phyloP scores from a whole-genome alignment of 2,113 vertebrate genomes.

The Puma concolor region DNA sequence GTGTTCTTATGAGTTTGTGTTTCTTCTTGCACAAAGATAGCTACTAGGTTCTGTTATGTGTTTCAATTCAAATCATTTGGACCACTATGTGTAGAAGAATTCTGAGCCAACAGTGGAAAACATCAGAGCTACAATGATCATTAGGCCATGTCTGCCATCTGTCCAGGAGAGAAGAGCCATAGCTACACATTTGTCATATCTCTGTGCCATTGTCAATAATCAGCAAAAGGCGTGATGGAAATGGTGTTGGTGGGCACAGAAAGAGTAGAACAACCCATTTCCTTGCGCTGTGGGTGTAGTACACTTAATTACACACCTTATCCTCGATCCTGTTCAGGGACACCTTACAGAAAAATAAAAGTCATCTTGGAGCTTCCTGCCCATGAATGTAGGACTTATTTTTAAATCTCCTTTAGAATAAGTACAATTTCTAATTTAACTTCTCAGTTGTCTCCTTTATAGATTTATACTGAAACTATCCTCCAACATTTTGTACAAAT shows the following conservation, averaged over 20 bases:
- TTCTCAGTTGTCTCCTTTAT: constrained; percentile 50
- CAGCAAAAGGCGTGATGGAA: neutral
- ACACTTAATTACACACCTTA: neutral
- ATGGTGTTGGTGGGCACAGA: neutral
- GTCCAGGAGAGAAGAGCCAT: neutral
- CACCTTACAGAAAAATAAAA: constrained; percentile 28
- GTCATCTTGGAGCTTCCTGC: neutral
- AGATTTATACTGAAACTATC: neutral
- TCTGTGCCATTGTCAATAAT: neutral
- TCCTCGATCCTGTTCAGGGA: neutral
- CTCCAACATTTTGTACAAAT: constrained; percentile 8
- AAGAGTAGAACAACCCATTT: neutral
- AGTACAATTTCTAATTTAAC: neutral
- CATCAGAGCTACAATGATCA: neutral
- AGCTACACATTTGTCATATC: neutral
- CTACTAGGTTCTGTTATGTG: neutral
- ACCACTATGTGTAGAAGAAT: neutral
- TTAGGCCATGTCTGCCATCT: neutral
- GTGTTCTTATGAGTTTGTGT: neutral
- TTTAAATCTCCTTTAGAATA: neutral
- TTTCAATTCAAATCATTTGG: neutral
- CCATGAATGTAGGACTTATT: neutral
- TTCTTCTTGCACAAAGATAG: neutral
- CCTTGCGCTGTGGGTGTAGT: neutral
- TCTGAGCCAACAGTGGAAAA: neutral